Evolutionary conservation across 2,113 vertebrate species (phyloP).

Genomic region (Halcyon malimbica): DNA sequence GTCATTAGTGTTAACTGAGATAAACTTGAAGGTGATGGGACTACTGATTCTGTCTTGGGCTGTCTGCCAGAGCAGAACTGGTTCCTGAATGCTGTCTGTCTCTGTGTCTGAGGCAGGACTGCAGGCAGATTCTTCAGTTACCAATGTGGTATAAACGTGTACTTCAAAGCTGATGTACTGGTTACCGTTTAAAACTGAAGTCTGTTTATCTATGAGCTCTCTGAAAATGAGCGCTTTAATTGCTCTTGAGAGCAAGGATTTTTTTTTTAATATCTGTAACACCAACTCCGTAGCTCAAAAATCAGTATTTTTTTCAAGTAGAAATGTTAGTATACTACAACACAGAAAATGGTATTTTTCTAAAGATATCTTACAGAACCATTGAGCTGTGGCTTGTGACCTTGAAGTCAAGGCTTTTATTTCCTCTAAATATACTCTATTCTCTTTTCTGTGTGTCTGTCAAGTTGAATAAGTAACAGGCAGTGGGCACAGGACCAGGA

Average conservation of each 20-base stretch:
- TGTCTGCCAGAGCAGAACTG: background rate
- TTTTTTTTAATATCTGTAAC: background rate
- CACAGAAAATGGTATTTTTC: background rate
- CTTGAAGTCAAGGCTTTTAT: conserved; percentile 28
- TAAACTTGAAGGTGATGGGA: background rate
- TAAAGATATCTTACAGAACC: background rate
- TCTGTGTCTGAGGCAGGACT: background rate
- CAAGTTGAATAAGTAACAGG: conserved; percentile 27
- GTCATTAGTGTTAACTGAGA: background rate
- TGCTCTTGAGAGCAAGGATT: background rate
- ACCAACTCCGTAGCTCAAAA: background rate
- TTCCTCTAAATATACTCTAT: conserved; percentile 35
- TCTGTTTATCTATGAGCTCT: background rate
- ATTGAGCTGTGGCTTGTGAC: conserved; percentile 23
- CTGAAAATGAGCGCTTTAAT: background rate
- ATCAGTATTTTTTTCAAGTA: background rate
- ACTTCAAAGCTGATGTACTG: background rate
- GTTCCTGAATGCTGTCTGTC: background rate
- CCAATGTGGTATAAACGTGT: background rate
- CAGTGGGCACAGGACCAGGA: background rate
- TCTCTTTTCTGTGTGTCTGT: conserved; percentile 22
- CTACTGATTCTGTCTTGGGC: background rate
- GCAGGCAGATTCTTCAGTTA: background rate
- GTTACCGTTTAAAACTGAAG: background rate
- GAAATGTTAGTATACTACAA: background rate